Conservation (phyloP, 2,113 vertebrate genomes). For the Chloroceryle aenea region DNA sequence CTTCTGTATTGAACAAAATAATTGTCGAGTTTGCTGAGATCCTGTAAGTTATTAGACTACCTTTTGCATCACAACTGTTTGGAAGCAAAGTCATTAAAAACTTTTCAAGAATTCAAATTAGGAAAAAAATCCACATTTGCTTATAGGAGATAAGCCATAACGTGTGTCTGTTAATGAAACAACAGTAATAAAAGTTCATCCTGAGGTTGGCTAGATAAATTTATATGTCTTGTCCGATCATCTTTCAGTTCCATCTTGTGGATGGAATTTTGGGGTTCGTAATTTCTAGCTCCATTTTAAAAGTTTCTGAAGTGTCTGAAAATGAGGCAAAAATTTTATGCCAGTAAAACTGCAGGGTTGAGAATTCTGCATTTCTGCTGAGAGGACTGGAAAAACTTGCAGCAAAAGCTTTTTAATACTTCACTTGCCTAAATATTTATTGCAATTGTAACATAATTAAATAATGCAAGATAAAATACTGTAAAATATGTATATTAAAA, state of each 20-base stretch:
- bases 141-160: background rate
- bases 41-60: background rate
- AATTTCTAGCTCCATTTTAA: background rate
- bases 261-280: background rate
- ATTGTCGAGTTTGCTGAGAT: background rate
- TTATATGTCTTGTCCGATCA: background rate
- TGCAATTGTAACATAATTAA: background rate
- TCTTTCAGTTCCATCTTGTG: background rate
- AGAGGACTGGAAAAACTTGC: background rate
- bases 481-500: background rate
- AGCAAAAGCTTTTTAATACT: background rate
- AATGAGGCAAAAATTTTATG: background rate
- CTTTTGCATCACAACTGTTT: background rate
- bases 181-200: background rate
- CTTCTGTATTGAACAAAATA: background rate
- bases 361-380: background rate
- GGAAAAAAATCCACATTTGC: background rate
- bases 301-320: background rate
- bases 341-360: background rate
- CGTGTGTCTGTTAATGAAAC: background rate
- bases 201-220: background rate
- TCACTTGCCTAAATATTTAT: background rate
- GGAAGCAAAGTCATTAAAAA: background rate
- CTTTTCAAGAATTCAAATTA: background rate
- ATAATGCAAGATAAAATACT: background rate